Evolutionary conservation across 35 echinoderm and acorn worm species (phyloP), one percentile per base, ranked within the genome.

Genomic region (Stichopus chloronotus): DNA sequence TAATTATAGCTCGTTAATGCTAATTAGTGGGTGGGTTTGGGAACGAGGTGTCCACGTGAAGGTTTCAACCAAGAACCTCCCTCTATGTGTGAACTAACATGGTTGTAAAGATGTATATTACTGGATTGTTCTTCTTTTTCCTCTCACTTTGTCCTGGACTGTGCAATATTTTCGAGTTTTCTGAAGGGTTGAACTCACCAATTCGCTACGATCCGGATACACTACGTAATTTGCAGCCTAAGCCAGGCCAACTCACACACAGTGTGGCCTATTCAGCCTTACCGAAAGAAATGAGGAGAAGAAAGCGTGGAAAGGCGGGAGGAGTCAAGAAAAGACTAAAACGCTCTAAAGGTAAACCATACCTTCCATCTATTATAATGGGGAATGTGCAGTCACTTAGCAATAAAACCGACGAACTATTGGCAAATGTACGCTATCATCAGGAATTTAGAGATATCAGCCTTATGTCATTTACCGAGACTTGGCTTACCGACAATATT

Each of bases 321-420:
- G 53, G 24, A 84, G 43, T 87, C 54, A 87, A 87, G 55, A 87
- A 87, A 87, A 56, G 55, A 87, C 17, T 12, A 17, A 87, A 56
- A 56, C 43, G 4, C 78, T 21, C 21, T 80, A 52, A 55, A 25
- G 23, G 3, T 10, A 52, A 52, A 10, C 80, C 80, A 56, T 83
- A 55, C 13, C 57, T 88, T 10, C 91, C 79, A 43, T 63, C 91
- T 65, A 82, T 92, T 9, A 63, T 92, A 25, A 52, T 92, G 43
- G 91, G 91, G 2, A 92, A 92, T 11, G 78, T n/a, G n/a, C n/a
- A n/a, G n/a, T 92, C 72, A 5, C 19, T 92, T 7, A 12, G 21
- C 22, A 92, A 81, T 25, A 92, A 92, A 92, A 92, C 83, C 56
- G 78, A 92, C 59, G 76, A 78, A 57, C 20, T 92, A 6, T n/a